Evolutionary conservation across 2,888 invertebrate species (phyloP).

Genomic region (Drosophila borealis): DNA sequence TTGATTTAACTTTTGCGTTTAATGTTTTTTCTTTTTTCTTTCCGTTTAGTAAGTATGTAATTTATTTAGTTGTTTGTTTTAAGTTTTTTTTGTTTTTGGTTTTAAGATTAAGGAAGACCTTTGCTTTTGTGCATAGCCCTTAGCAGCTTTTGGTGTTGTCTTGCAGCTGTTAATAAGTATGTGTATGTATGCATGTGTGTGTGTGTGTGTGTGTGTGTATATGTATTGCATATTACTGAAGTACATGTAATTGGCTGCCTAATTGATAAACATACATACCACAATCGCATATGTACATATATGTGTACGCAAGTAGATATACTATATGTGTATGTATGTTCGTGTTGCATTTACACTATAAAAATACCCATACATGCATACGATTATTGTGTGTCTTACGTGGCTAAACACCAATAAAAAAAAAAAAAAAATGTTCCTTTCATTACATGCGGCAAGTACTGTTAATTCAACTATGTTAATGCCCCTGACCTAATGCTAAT

Average conservation of each 20-base stretch:
- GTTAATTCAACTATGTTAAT: constrained; percentile 33
- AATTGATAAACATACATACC: constrained; percentile 42
- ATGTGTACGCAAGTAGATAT: constrained; percentile 13
- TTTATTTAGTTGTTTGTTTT: constrained; percentile 18
- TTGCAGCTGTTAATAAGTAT: constrained; percentile 21
- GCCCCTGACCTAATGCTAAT: constrained; percentile 37
- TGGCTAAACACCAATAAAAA: constrained; percentile 38
- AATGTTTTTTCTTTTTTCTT: constrained; percentile 26
- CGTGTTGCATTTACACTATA: constrained; percentile 21
- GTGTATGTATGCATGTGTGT: neutral
- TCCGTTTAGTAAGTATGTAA: constrained; percentile 33
- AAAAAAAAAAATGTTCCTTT: constrained; percentile 23
- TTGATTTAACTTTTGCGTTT: constrained; percentile 25
- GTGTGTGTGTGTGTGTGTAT: constrained; percentile 4
- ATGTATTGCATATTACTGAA: constrained; percentile 21
- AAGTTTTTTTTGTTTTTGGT: constrained; percentile 7
- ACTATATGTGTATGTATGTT: constrained; percentile 5
- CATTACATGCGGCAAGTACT: constrained; percentile 7
- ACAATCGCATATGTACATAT: constrained; percentile 4
- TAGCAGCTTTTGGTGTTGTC: constrained; percentile 40
- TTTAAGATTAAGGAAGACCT: constrained; percentile 71
- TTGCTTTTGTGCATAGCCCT: constrained; percentile 67
- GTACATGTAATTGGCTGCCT: constrained; percentile 47
- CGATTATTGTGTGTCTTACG: constrained; percentile 42
- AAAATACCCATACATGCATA: constrained; percentile 25